phyloP scores from a whole-genome alignment of 2,113 vertebrate species.

The Amphiprion ocellaris region DNA sequence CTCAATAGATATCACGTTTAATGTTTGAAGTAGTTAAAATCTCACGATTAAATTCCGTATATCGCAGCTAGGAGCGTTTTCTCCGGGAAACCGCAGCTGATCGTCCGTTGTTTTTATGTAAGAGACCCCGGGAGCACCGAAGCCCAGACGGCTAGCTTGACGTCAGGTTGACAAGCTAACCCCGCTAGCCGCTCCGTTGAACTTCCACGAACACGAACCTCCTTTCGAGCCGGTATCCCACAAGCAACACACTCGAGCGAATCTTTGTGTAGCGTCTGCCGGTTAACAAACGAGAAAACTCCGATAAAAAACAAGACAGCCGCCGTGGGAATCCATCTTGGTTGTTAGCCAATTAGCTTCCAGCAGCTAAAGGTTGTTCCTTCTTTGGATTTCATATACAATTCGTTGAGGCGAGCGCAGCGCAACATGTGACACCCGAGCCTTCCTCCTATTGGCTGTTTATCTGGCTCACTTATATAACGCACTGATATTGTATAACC shows the following conservation, averaged over 20 bases:
- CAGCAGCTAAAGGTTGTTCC: slow-evolving; percentile 44
- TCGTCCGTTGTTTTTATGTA: slow-evolving; percentile 54
- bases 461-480: slow-evolving; percentile 85
- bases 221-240: not conserved
- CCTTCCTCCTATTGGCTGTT: slow-evolving; percentile 50
- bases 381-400: slow-evolving; percentile 26
- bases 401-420: slow-evolving; percentile 25
- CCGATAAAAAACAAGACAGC: not conserved
- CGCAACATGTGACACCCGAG: slow-evolving; percentile 55
- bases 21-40: not conserved
- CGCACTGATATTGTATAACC: slow-evolving; percentile 78
- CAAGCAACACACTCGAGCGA: not conserved
- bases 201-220: slow-evolving; percentile 2
- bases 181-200: not conserved
- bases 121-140: slow-evolving; percentile 25
- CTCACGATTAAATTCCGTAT: fast-evolving
- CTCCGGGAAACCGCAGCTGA: slow-evolving; percentile 9
- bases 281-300: not conserved
- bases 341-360: slow-evolving; percentile 54
- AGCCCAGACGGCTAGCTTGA: slow-evolving; percentile 37
- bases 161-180: slow-evolving; percentile 3
- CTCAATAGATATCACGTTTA: not conserved
- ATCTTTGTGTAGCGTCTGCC: not conserved
- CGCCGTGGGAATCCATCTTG: not conserved
- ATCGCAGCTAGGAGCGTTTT: not conserved